Evolutionary conservation across 2,888 invertebrate genomes (phyloP).

Genomic region (Pristionchus fissidentatus): DNA sequence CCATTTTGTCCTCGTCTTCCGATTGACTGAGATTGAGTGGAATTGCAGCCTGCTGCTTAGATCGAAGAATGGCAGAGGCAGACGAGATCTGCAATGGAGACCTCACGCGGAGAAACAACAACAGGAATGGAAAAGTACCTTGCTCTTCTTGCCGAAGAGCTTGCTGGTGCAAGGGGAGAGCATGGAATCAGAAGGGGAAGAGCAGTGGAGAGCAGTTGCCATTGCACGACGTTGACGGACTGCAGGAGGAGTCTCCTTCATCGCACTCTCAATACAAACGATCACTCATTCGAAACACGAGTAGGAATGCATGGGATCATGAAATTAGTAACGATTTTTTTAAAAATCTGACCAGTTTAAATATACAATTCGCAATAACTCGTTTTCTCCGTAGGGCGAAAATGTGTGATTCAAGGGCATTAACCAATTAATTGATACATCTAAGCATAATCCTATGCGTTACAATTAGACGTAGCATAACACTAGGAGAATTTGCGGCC

Average conservation of each 20-base stretch:
- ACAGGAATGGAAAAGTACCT: slow-evolving; percentile 1
- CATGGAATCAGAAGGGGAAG: slow-evolving; percentile 61
- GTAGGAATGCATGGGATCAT: background rate
- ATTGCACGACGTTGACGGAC: slow-evolving; percentile 43
- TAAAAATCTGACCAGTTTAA: no score
- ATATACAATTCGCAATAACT: no score
- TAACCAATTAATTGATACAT: no score
- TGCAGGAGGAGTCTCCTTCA: slow-evolving; percentile 48
- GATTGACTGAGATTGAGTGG: slow-evolving; percentile 58
- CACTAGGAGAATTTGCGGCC: no score
- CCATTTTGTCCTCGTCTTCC: slow-evolving; percentile 50
- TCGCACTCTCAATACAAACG: slow-evolving; percentile 25
- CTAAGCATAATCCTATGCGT: no score
- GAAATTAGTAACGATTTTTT: background rate
- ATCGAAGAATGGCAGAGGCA: slow-evolving; percentile 58
- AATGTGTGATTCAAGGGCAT: no score
- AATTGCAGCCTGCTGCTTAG: slow-evolving; percentile 62
- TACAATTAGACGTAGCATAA: no score
- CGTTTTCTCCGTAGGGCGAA: no score
- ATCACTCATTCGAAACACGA: background rate
- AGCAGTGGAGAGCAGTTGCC: slow-evolving; percentile 37
- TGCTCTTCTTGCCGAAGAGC: slow-evolving; percentile 47
- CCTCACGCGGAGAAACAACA: background rate
- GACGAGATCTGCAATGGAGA: slow-evolving; percentile 42
- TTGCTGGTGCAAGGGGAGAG: slow-evolving; percentile 65